Conservation (phyloP, 2,113 vertebrate species). For the Psittacula cyanocephala region DNA sequence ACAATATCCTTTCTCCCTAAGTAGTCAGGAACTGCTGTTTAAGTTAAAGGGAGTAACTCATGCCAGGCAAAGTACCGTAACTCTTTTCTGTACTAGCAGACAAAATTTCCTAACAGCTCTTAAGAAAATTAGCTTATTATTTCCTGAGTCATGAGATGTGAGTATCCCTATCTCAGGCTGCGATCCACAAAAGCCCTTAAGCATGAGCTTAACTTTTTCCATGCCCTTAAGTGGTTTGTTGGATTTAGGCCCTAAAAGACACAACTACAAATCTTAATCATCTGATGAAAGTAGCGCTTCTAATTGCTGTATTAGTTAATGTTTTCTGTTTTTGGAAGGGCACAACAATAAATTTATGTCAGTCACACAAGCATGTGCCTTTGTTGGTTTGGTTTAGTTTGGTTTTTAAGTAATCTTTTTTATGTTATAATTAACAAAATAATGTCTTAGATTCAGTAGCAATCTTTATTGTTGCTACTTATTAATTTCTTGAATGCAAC, state of each 20-base stretch:
- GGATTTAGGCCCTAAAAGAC: conserved; percentile 3
- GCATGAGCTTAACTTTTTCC: not conserved
- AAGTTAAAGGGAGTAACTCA: not conserved
- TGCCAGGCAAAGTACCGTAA: not conserved
- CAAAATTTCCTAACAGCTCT: not conserved
- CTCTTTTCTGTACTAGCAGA: not conserved
- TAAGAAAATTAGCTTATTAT: not conserved
- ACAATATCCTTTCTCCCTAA: not conserved
- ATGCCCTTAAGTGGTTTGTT: not conserved
- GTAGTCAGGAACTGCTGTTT: not conserved
- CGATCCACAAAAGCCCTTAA: conserved; percentile 50
- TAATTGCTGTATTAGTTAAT: not conserved
- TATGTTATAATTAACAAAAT: not conserved
- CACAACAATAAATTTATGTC: not conserved
- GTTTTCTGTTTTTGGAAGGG: not conserved
- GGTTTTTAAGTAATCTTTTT: not conserved
- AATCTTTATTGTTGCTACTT: not conserved
- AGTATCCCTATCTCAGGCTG: not conserved
- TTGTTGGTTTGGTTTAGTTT: not conserved
- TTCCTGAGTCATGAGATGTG: not conserved
- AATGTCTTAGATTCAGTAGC: not conserved
- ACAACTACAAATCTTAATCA: conserved; percentile 17
- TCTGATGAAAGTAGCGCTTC: not conserved
- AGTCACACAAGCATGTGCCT: not conserved
- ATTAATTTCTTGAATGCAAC: not conserved